phyloP scores from a whole-genome alignment of 2,113 vertebrate genomes.

The Phrynosoma platyrhinos region DNA sequence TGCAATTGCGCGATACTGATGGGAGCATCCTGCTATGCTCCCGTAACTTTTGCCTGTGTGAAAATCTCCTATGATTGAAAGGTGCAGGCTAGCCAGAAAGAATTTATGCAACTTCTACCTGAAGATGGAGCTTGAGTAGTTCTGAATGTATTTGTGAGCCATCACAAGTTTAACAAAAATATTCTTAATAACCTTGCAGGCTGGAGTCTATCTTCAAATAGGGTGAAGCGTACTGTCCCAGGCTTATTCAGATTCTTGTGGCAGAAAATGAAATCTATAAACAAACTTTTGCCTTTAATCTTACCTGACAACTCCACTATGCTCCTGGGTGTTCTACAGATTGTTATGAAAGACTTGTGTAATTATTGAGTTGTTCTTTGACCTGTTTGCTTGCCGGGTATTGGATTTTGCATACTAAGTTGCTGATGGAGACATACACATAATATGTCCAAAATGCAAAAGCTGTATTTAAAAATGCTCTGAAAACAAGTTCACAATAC shows the following conservation, averaged over 20 bases:
- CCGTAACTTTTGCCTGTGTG: too few species aligned
- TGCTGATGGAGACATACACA: conserved; percentile 60
- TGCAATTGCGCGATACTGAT: too few species aligned
- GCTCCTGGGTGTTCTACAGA: conserved; percentile 66
- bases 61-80: conserved; percentile 23
- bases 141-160: conserved; percentile 36
- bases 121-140: conserved; percentile 68
- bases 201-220: conserved; percentile 38
- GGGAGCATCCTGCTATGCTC: too few species aligned
- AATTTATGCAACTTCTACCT: conserved; percentile 53
- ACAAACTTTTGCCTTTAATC: conserved; percentile 71
- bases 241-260: conserved; percentile 69
- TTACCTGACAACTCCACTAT: conserved; percentile 49
- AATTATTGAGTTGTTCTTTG: conserved; percentile 67
- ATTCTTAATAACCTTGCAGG: conserved; percentile 51
- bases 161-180: conserved; percentile 32
- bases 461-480: conserved; percentile 44
- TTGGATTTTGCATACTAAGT: conserved; percentile 57
- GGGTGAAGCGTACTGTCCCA: not conserved
- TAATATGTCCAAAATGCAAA: conserved; percentile 53
- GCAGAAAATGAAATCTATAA: conserved; percentile 74
- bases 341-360: conserved; percentile 59
- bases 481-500: conserved; percentile 49
- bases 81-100: conserved; percentile 60
- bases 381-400: conserved; percentile 57